phyloP scores from a whole-genome alignment of 1,140 invertebrate species.

The Lordiphosa clarofinis region DNA sequence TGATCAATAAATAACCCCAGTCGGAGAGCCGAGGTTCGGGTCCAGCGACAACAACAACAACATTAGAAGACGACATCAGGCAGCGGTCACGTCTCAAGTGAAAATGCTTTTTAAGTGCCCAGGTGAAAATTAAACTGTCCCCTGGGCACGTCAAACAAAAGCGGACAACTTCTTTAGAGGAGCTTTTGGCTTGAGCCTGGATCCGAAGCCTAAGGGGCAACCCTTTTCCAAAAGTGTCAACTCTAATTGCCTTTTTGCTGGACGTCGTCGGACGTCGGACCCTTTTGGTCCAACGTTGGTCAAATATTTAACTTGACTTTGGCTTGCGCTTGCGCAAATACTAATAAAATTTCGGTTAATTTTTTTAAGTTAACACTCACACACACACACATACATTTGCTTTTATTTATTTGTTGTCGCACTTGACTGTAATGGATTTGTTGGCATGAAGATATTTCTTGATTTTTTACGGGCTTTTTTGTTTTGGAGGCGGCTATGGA shows the following conservation, averaged over 20 bases:
- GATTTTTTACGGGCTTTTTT: conserved; percentile 18
- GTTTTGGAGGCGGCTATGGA: conserved; percentile 51
- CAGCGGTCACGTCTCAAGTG: conserved; percentile 74
- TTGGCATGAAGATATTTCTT: conserved; percentile 78
- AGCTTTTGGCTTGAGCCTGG: conserved; percentile 10
- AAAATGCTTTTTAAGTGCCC: conserved; percentile 76
- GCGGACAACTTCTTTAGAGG: conserved; percentile 34
- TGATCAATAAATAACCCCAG: conserved; percentile 71
- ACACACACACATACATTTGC: conserved; percentile 26
- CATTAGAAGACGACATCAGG: conserved; percentile 36
- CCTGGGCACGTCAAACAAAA: conserved; percentile 67
- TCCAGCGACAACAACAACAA: conserved; percentile 29
- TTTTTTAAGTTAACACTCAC: conserved; percentile 76
- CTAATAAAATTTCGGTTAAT: conserved; percentile 79
- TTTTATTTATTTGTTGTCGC: conserved; percentile 72
- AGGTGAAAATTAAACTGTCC: conserved; percentile 76
- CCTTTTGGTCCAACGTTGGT: conserved; percentile 47
- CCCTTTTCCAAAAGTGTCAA: conserved; percentile 71
- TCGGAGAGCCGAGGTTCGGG: not conserved
- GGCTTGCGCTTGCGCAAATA: conserved; percentile 77
- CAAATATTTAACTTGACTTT: conserved; percentile 75
- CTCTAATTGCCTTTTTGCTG: conserved; percentile 75
- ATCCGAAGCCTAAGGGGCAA: conserved; percentile 3
- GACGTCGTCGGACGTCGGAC: too few relatives aligned
- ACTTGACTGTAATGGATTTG: conserved; percentile 79